Evolutionary conservation across 2,888 invertebrate species (phyloP), one percentile per base, ranked within the genome.

Genomic region (Aethes cnicana): DNA sequence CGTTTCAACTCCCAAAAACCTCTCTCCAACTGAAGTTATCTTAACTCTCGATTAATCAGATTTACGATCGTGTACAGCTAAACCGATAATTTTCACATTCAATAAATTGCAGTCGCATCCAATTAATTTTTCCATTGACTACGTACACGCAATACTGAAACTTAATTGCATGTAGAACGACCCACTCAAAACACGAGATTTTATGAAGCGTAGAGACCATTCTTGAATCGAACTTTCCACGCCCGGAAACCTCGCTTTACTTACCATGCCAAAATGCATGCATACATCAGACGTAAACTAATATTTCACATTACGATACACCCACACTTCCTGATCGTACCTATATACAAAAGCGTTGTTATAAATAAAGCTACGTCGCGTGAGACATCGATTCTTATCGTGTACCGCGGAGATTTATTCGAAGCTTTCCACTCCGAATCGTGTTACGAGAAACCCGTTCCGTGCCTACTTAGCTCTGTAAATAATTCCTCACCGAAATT

Each of bases 361-460:
- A 68, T 63, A 74, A 75, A 79, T 77, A 84, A 84, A 85, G 79
- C 77, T 77, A 78, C 76, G 77, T 87, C 77, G 84, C 86, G 83
- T 84, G 86, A 86, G 84, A 82, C 86, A 81, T 81, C 81, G 87
- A 84, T 86, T 83, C 84, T 88, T 88, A 89, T 89, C 89, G 85
- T 73, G 83, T 80, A 77, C 74, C 70, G 74, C 68, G 69, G 68
- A 85, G 88, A 89, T 89, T 87, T 89, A 89, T 87, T 77, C 65
- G 68, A 72, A 72, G 82, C 84, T 84, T 84, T 85, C 77, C 75
- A 77, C 64, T 55, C 49, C 59, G 72, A 79, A 86, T 86, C 71
- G 81, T 67, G 78, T 74, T 77, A 77, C 79, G 77, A 71, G 82
- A 72, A 83, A 87, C 86, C 83, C 84, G 87, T 86, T 87, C 72